Evolutionary conservation across 2,888 invertebrate genomes (phyloP), one percentile per base, ranked within the genome.

Genomic region (Leptopterna dolabrata): DNA sequence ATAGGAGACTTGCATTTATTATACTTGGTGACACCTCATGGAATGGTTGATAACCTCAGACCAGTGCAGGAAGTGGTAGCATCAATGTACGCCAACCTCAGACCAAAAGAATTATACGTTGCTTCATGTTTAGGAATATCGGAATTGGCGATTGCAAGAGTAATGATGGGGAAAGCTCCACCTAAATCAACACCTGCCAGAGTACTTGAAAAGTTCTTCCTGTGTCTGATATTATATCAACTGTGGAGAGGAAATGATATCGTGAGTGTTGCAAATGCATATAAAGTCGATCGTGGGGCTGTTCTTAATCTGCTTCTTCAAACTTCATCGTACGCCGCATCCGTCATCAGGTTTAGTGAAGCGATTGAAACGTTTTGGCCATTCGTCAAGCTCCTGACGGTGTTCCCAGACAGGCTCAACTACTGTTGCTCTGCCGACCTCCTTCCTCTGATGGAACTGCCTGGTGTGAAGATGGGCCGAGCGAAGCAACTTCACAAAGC

Each of bases 21-120:
- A 82, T 98, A 96, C 92, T 93, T 98, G 45, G 95, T 98, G 86
- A 96, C 97, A 27, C 96, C 97, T 16, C 95, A 96, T 91, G 95
- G 96, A 90, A 91, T 94, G 88, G 92, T 93, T 0, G 93, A 93
- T 81, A 93, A 93, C 84, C 84, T 90, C 11, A 88, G 87, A 78
- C 87, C 89, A n/a, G 88, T 89, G n/a, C 87, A 88, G 45, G 88
- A 89, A 76, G 88, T 88, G 9, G 71, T 89, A 63, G 87, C 85
- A 43, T 47, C 85, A 13, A 29, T 76, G 11, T 85, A 85, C 29
- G 43, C 73, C 1, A 55, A n/a, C 19, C 51, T 85, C 13, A 85
- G 4, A 71, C 11, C 85, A 11, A 85, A 85, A 73, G 85, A 85
- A 36, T 73, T 85, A 14, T 76, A 85, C 27, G 73, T 85, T 7